phyloP scores from a whole-genome alignment of 2,113 vertebrate genomes.

The Labeo catla region DNA sequence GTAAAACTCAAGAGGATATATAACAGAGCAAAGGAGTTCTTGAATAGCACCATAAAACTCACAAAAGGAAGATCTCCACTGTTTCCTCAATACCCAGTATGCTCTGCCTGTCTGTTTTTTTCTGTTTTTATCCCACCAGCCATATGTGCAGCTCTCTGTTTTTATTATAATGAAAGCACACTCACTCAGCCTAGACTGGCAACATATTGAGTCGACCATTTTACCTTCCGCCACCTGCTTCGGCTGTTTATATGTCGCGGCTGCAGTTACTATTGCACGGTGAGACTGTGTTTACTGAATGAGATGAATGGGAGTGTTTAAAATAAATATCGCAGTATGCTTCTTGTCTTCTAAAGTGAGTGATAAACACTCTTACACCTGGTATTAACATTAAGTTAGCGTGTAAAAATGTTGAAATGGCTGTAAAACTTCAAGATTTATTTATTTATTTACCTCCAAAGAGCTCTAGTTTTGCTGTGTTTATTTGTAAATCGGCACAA shows the following conservation, averaged over 20 bases:
- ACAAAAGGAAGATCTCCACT: constrained; percentile 66
- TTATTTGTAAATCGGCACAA: no score
- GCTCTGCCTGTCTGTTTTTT: constrained; percentile 51
- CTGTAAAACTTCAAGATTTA: no score
- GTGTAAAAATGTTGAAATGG: background rate
- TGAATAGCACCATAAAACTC: constrained; percentile 65
- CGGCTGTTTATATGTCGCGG: background rate
- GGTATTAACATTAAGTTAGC: background rate
- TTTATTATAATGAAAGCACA: constrained; percentile 29
- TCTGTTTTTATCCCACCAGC: background rate
- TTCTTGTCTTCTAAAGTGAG: background rate
- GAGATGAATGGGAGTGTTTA: background rate
- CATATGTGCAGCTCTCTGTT: constrained; percentile 36
- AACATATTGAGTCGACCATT: constrained; percentile 15
- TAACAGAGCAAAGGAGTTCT: constrained; percentile 63
- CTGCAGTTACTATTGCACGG: background rate
- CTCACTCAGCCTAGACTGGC: background rate
- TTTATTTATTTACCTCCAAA: no score
- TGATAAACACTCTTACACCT: background rate
- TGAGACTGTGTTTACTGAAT: background rate
- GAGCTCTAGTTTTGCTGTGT: no score
- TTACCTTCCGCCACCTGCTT: constrained; percentile 15
- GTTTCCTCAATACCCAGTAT: constrained; percentile 57
- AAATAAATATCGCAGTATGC: background rate
- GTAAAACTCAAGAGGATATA: constrained; percentile 73